Conservation (phyloP, 2,113 vertebrate species). For the Meriones unguiculatus region DNA sequence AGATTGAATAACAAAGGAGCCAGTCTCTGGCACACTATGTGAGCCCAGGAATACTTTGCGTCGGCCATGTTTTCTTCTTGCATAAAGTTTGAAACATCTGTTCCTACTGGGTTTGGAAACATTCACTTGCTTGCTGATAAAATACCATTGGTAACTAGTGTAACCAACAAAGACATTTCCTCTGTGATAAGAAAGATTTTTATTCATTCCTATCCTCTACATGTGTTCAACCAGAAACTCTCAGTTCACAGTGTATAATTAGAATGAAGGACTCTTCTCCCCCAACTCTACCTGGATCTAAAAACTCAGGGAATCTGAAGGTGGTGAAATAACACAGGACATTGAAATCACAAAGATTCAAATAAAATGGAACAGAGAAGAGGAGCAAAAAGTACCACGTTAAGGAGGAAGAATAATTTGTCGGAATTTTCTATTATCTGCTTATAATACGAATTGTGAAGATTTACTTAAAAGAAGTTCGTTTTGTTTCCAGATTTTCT, state of each 20-base stretch:
- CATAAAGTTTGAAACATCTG: constrained; percentile 18
- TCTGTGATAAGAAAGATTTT: constrained; percentile 22
- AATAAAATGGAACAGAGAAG: constrained; percentile 5
- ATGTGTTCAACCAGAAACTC: constrained; percentile 5
- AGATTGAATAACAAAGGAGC: neutral
- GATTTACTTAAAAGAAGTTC: neutral
- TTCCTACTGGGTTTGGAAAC: neutral
- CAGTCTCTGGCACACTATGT: neutral
- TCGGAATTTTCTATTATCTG: neutral
- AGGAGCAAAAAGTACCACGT: neutral
- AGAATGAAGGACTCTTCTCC: constrained; percentile 33
- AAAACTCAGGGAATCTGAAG: constrained; percentile 1
- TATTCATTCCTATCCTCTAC: neutral
- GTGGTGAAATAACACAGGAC: neutral
- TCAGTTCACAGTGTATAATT: constrained; percentile 46
- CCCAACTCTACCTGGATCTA: neutral
- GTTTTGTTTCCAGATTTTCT: constrained; percentile 41
- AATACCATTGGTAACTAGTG: neutral
- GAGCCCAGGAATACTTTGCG: neutral
- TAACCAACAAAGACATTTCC: constrained; percentile 24
- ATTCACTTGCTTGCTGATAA: neutral
- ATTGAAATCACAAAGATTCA: neutral
- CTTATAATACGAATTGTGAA: constrained; percentile 29
- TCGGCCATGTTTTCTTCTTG: constrained; percentile 1
- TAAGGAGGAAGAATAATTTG: constrained; percentile 12